Base-by-base conservation (phyloP, 1,140 invertebrate genomes). In the Musca vetustissima region DNA sequence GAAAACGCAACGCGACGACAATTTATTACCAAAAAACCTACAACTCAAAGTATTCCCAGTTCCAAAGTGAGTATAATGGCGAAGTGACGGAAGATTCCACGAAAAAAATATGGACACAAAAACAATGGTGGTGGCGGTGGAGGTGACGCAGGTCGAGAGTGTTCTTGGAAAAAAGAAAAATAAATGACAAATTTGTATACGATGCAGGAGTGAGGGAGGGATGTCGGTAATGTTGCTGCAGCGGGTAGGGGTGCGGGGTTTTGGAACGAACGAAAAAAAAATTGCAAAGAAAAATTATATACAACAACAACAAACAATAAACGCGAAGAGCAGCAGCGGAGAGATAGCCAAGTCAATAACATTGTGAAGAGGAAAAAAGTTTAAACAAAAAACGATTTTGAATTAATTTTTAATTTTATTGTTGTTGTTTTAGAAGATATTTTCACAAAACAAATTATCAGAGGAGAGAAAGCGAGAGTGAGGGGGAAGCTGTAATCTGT, bases 81-180 rank as follows among this genome's bases (percentile, higher is more conserved):
- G n/a, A n/a, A n/a, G n/a, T n/a, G n/a, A n/a, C n/a, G n/a, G n/a
- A n/a, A n/a, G n/a, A n/a, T n/a, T n/a, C n/a, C n/a, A n/a, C n/a
- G n/a, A n/a, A n/a, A n/a, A n/a, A n/a, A n/a, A n/a, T n/a, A n/a
- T n/a, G n/a, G n/a, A n/a, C n/a, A n/a, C n/a, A 59, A 59, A 28
- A n/a, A 3, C 17, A 32, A 59, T 13, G 19, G 13, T 55, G 21
- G 15, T 24, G 15, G 36, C 57, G 36, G 36, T 36, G 28, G 28
- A 61, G 6, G 53, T 61, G 57, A 61, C 57, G 57, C 57, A 61
- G 57, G 28, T 36, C 36, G n/a, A 36, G 36, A 61, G n/a, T 61
- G 57, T 61, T 61, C 57, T 61, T 61, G 57, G 57, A 61, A 61
- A 61, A 52, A 43, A 43, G 36, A 13, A 43, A 55, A 61, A 43